phyloP scores from a whole-genome alignment of 2,888 invertebrate genomes.

The Norana najaformis region DNA sequence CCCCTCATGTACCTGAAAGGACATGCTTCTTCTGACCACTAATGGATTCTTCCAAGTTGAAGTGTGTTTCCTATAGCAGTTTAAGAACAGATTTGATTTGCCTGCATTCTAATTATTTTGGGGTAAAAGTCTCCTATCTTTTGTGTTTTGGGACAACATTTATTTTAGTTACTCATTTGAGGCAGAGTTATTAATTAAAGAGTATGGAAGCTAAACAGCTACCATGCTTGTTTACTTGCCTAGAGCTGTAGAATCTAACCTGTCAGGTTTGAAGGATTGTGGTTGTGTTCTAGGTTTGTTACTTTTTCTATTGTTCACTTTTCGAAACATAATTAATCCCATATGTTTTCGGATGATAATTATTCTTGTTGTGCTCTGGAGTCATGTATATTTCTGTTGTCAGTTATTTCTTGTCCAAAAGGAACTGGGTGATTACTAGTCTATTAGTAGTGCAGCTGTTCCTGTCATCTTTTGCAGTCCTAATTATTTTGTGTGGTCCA shows the following conservation, averaged over 20 bases:
- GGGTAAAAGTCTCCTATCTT: too few relatives aligned
- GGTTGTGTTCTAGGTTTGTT: not conserved
- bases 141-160: too few relatives aligned
- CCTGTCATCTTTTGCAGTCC: not conserved
- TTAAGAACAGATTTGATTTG: not conserved
- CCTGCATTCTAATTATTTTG: too few relatives aligned
- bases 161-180: too few relatives aligned
- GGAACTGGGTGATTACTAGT: not conserved
- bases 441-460: not conserved
- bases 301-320: not conserved
- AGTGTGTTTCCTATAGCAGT: not conserved
- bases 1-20: not conserved
- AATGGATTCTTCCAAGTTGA: too few relatives aligned
- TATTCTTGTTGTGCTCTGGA: slow-evolving; percentile 1
- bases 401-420: not conserved
- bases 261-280: not conserved
- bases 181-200: too few relatives aligned
- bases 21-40: not conserved
- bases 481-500: slow-evolving; percentile 5
- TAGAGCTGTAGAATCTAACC: too few relatives aligned
- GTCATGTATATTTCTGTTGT: not conserved
- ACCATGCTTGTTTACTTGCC: too few relatives aligned
- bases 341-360: not conserved
- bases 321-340: not conserved
- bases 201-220: too few relatives aligned